phyloP scores from a whole-genome alignment of 92 coral and sea anemone species.

The Phenganax subtilis region DNA sequence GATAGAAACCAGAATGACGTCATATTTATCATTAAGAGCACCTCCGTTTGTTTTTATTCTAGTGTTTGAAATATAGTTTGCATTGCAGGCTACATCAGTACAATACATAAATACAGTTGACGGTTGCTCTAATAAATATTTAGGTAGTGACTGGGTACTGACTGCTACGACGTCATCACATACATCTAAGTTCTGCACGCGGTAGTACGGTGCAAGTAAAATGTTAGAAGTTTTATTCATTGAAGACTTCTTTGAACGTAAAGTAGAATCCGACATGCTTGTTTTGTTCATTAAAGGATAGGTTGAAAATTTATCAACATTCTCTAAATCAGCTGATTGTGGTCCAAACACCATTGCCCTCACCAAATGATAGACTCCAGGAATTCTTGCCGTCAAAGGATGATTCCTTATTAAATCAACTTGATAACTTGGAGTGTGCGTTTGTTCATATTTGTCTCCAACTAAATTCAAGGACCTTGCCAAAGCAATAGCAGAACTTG shows the following conservation, averaged over 20 bases:
- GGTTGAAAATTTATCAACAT: conserved; percentile 1
- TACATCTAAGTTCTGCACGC: conserved; percentile 26
- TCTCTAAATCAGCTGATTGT: conserved; percentile 27
- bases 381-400: neutral
- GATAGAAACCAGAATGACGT: conserved; percentile 3
- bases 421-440: conserved; percentile 26
- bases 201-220: conserved; percentile 25
- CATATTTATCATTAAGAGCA: conserved; percentile 18
- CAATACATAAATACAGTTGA: conserved; percentile 69
- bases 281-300: neutral
- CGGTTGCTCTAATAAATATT: conserved; percentile 47
- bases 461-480: conserved; percentile 29
- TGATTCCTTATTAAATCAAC: neutral
- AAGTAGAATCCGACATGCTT: neutral
- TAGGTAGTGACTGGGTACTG: conserved; percentile 17
- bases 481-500: neutral
- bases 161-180: neutral
- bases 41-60: neutral
- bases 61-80: conserved; percentile 14
- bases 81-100: conserved; percentile 45
- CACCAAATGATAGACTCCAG: conserved; percentile 11
- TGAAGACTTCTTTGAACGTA: neutral
- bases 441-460: conserved; percentile 39
- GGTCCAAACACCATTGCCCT: conserved; percentile 15
- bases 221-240: neutral